These are phyloP conservation scores for Leptopilina clavipes DNA, from an alignment of 1,140 invertebrate genomes.

Conservation along the genomic window DNA sequence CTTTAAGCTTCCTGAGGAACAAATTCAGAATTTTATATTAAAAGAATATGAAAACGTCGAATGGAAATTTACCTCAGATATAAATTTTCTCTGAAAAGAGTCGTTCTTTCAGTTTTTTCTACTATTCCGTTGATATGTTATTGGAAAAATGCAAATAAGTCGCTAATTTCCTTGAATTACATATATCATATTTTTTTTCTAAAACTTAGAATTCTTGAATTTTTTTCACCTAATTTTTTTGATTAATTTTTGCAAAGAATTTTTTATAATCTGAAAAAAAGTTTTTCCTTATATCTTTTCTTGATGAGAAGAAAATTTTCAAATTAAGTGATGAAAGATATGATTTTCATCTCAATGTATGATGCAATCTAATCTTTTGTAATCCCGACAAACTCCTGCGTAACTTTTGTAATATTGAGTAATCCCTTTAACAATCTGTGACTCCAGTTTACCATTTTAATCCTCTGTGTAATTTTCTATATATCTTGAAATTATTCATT, in stretches of 20 bases:
- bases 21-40: slow-evolving; percentile 7
- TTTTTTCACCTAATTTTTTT: too few relatives aligned
- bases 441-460: not conserved
- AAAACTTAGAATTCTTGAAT: too few relatives aligned
- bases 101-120: not conserved
- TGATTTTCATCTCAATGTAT: not conserved
- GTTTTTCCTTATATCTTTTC: too few relatives aligned
- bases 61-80: slow-evolving; percentile 12
- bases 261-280: too few relatives aligned
- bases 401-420: slow-evolving; percentile 17
- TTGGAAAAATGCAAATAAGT: not conserved
- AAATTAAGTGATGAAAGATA: too few relatives aligned
- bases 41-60: not conserved
- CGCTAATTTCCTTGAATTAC: not conserved
- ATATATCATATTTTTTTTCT: not conserved
- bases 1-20: slow-evolving; percentile 6
- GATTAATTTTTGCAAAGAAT: too few relatives aligned
- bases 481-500: too few relatives aligned
- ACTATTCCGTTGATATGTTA: not conserved
- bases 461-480: slow-evolving; percentile 1
- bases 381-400: not conserved
- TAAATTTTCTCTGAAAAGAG: not conserved
- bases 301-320: too few relatives aligned
- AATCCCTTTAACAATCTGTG: not conserved
- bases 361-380: not conserved